Evolutionary conservation across 2,797 vertebrate species (phyloP).

Genomic region (Sylvilagus floridanus): DNA sequence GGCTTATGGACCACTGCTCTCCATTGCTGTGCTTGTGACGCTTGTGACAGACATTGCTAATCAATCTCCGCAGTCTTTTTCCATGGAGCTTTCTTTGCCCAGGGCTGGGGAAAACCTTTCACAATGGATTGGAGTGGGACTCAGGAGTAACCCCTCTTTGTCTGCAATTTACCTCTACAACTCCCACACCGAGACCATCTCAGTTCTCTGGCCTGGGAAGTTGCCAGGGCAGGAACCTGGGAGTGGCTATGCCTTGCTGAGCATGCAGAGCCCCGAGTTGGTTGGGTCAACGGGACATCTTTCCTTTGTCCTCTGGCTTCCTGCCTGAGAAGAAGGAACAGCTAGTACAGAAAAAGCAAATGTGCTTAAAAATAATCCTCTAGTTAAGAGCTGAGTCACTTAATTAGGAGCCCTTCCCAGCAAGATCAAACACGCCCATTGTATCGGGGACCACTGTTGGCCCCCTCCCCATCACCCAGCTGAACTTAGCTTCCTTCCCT

Average conservation of each 20-base stretch:
- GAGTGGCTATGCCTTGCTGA: neutral
- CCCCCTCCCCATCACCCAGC: neutral
- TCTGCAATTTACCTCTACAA: neutral
- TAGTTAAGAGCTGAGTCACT: conserved; percentile 68
- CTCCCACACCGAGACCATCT: accelerated
- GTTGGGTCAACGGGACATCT: conserved; percentile 33
- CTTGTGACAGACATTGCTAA: neutral
- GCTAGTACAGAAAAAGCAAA: conserved; percentile 63
- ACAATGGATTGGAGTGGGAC: neutral
- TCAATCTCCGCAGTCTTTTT: neutral
- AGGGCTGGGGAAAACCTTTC: neutral
- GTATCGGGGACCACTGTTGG: neutral
- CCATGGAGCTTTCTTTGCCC: neutral
- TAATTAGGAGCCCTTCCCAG: conserved; percentile 51
- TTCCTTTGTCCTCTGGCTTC: conserved; percentile 65
- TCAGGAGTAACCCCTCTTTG: neutral
- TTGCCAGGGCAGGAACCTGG: neutral
- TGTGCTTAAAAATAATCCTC: conserved; percentile 65
- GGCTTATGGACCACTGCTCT: accelerated
- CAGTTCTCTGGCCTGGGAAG: too few species aligned
- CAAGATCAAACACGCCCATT: neutral
- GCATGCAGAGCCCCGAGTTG: neutral
- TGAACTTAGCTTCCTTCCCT: neutral
- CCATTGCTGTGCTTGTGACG: neutral
- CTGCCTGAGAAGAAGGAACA: conserved; percentile 53